Percentiles rank a stretch among this genome's conserved stretches.
These are phyloP conservation scores for Gadus macrocephalus DNA, from an alignment of 2,113 vertebrate genomes.

Conservation along the genomic window DNA sequence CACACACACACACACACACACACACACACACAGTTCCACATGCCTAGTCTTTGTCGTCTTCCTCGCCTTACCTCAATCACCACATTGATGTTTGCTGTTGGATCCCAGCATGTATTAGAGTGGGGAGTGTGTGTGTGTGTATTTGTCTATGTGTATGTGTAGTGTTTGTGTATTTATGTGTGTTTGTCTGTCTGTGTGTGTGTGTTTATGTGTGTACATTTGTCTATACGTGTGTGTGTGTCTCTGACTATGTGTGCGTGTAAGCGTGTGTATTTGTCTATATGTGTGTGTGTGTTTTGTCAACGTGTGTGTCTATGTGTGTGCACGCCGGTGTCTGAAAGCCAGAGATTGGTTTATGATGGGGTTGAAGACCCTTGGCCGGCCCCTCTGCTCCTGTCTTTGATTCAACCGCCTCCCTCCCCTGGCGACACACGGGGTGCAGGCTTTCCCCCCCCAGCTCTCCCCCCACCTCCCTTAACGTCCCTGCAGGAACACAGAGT, in stretches of 20 bases:
- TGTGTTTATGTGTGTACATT: neutral
- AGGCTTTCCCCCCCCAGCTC: neutral
- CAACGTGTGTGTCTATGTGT: neutral
- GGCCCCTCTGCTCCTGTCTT: neutral
- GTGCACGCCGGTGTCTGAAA: conserved; percentile 8
- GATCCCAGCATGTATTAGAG: neutral
- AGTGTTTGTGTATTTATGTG: neutral
- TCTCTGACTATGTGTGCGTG: neutral
- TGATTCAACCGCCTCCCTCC: neutral
- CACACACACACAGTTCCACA: neutral
- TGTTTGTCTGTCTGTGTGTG: neutral
- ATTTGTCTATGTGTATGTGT: neutral
- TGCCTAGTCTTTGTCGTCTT: neutral
- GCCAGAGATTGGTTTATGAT: conserved; percentile 2
- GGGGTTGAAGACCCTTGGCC: neutral
- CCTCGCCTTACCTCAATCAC: neutral
- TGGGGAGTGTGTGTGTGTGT: neutral
- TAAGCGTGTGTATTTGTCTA: no score
- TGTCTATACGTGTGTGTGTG: no score
- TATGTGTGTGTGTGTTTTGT: no score
- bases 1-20: neutral
- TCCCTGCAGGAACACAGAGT: no score
- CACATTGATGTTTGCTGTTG: neutral
- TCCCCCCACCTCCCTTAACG: neutral
- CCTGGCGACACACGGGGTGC: neutral